Percentiles rank a stretch among this genome's conserved stretches.
These are phyloP conservation scores for Cuniculus paca DNA, from an alignment of 2,797 vertebrate genomes.

Conservation along the genomic window DNA sequence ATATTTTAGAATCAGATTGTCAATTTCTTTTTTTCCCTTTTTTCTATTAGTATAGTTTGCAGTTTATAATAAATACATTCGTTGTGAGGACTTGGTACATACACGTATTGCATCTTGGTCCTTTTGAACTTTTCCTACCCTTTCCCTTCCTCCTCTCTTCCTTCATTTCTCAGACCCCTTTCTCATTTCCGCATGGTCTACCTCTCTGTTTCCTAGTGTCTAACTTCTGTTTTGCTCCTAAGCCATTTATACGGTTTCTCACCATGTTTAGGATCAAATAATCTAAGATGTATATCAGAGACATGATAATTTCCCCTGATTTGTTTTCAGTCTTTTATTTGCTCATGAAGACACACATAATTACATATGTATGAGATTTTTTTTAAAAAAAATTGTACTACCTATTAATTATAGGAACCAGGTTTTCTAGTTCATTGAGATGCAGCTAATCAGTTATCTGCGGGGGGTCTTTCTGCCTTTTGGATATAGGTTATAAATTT, in stretches of 20 bases:
- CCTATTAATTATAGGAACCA: not conserved
- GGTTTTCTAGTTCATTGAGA: not conserved
- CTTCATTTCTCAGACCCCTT: not conserved
- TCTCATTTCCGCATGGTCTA: not conserved
- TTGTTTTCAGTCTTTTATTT: not conserved
- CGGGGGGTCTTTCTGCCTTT: not conserved
- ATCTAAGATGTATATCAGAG: not conserved
- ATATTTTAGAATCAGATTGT: not conserved
- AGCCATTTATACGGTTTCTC: not conserved
- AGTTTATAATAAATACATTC: not conserved
- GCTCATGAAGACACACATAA: not conserved
- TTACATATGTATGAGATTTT: not conserved
- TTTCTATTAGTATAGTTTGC: not conserved
- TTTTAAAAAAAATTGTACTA: not conserved
- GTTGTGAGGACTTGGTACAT: not conserved
- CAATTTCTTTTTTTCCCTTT: not conserved
- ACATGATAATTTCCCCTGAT: not conserved
- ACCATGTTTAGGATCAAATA: not conserved
- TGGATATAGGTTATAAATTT: not conserved
- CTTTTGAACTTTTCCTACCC: not conserved
- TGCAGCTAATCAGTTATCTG: not conserved
- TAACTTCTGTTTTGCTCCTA: not conserved
- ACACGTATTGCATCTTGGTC: not conserved
- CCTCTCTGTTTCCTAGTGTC: not conserved
- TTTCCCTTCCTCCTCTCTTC: fast-evolving